Conservation (phyloP, 2,797 vertebrate species). For the Vipera latastei region DNA sequence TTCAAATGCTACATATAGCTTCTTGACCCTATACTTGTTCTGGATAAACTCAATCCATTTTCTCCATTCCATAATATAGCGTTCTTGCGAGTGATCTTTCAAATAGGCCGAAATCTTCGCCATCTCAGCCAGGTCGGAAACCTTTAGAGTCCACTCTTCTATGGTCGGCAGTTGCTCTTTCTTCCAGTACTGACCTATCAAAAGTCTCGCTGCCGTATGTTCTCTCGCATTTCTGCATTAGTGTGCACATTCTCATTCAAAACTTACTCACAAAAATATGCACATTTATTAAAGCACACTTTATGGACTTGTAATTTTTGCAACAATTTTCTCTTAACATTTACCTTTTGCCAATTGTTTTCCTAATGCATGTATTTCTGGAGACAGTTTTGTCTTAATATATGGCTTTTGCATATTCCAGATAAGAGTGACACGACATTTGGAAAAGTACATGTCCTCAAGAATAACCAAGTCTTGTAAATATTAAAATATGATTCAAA, state of each 20-base stretch:
- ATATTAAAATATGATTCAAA: neutral
- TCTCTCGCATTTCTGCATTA: neutral
- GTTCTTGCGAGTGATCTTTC: too few relatives aligned
- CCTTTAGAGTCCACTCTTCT: too few relatives aligned
- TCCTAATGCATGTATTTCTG: neutral
- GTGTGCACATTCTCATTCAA: neutral
- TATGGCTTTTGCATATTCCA: neutral
- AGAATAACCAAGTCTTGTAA: neutral
- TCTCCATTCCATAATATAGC: too few relatives aligned
- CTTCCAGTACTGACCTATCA: too few relatives aligned
- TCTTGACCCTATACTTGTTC: too few relatives aligned
- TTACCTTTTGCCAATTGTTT: neutral
- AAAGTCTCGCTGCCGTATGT: too few relatives aligned
- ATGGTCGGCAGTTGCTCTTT: too few relatives aligned
- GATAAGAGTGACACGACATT: neutral
- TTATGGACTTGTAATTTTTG: neutral
- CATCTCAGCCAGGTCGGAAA: too few relatives aligned
- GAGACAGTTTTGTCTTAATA: neutral
- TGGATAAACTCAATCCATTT: too few relatives aligned
- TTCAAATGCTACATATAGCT: too few relatives aligned
- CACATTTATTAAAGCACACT: neutral
- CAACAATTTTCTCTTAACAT: neutral
- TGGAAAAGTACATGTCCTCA: neutral
- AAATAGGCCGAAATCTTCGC: too few relatives aligned
- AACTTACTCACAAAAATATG: neutral